Evolutionary conservation across 2,797 vertebrate species (phyloP).

Genomic region (Vespertilio murinus): DNA sequence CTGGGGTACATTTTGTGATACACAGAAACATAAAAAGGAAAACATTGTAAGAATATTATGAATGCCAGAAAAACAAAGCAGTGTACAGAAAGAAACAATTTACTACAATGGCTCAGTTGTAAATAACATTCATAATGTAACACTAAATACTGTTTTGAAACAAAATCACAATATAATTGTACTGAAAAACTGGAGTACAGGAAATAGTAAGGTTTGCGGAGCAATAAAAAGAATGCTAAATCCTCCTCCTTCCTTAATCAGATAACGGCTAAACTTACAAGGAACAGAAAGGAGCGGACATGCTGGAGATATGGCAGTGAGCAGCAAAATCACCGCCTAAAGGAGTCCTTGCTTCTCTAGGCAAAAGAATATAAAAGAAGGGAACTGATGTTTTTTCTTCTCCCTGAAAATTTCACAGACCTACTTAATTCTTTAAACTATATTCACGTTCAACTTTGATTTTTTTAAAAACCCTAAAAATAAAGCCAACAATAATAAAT

Average conservation of each 20-base stretch:
- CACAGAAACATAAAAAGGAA: neutral
- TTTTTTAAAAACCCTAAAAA: neutral
- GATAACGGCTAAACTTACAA: neutral
- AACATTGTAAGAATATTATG: neutral
- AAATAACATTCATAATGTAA: neutral
- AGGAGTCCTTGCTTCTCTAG: neutral
- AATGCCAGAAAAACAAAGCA: neutral
- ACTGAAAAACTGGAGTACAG: neutral
- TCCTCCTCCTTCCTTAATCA: neutral
- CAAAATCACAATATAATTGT: neutral
- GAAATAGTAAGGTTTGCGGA: neutral
- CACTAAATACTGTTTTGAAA: neutral
- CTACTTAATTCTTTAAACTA: slow-evolving; percentile 17
- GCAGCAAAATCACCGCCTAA: neutral
- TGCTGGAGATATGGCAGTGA: neutral
- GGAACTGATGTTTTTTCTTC: neutral
- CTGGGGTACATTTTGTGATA: neutral
- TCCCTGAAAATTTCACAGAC: neutral
- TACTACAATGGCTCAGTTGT: neutral
- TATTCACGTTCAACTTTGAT: neutral
- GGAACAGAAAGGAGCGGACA: neutral
- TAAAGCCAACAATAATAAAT: slow-evolving; percentile 15
- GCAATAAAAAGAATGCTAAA: neutral
- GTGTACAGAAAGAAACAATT: neutral
- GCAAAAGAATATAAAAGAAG: neutral